Conservation (phyloP, 2,113 vertebrate genomes). For the Microcebus ravelobensis region DNA sequence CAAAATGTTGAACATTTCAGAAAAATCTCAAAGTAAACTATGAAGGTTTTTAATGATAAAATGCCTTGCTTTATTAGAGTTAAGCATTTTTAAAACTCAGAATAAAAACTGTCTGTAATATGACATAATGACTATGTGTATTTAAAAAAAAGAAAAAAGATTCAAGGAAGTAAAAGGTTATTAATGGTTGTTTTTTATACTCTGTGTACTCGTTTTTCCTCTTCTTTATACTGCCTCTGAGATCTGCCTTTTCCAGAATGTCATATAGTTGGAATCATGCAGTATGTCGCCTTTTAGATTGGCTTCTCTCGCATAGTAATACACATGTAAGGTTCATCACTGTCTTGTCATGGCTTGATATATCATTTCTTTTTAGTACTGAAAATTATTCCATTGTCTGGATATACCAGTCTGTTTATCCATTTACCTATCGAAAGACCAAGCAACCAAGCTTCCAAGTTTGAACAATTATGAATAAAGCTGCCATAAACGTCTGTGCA, state of each 20-base stretch:
- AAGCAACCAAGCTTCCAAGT: background rate
- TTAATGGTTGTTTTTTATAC: background rate
- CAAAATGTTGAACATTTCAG: background rate
- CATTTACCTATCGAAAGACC: background rate
- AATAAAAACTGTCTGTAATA: background rate
- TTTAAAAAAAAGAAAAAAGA: background rate
- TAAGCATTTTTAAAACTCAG: background rate
- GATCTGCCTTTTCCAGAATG: background rate
- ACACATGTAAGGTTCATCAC: background rate
- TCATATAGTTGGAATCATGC: background rate
- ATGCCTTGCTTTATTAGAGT: background rate
- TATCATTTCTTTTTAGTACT: background rate
- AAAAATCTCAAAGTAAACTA: conserved; percentile 4
- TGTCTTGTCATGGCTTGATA: background rate
- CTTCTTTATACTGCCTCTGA: background rate
- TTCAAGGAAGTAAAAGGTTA: background rate
- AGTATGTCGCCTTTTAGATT: background rate
- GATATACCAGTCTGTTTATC: background rate
- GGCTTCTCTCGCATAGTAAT: background rate
- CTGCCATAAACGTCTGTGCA: background rate
- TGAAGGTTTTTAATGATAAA: conserved; percentile 30
- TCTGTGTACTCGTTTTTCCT: background rate
- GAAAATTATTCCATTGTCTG: background rate
- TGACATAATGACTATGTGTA: background rate
- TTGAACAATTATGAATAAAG: background rate